phyloP scores from a whole-genome alignment of 2,888 invertebrate genomes.

The Hedya salicella region DNA sequence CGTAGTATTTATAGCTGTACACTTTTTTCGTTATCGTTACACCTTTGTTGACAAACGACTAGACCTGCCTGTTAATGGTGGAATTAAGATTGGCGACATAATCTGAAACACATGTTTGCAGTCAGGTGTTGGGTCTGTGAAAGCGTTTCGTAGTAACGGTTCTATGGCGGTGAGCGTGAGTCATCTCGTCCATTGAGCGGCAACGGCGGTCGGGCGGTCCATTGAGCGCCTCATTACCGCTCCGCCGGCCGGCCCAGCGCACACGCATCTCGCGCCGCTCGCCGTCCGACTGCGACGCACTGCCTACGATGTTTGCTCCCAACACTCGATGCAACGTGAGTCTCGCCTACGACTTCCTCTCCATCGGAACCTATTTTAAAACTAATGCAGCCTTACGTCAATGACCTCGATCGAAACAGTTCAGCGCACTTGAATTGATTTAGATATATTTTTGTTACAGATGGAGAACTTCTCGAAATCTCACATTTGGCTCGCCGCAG shows the following conservation, averaged over 20 bases:
- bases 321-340: conserved; percentile 77
- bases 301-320: conserved; percentile 74
- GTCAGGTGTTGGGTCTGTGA: conserved; percentile 66
- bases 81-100: conserved; percentile 41
- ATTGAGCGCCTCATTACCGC: conserved; percentile 82
- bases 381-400: conserved; percentile 55
- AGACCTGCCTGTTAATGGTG: conserved; percentile 23
- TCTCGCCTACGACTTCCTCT: conserved; percentile 79
- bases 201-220: conserved; percentile 57
- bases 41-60: conserved; percentile 6
- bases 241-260: conserved; percentile 83
- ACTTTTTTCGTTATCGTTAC: not conserved
- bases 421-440: conserved; percentile 47
- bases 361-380: conserved; percentile 50
- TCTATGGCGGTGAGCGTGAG: conserved; percentile 80
- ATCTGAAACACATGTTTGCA: conserved; percentile 65
- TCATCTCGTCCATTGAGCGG: conserved; percentile 76
- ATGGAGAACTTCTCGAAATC: conserved; percentile 77
- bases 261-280: conserved; percentile 80
- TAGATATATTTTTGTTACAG: conserved; percentile 65
- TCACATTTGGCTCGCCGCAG: conserved; percentile 74
- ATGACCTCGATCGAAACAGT: conserved; percentile 38
- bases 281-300: conserved; percentile 64
- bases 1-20: not conserved
- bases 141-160: conserved; percentile 65